A percentile compares a stretch with the other conserved stretches of the same genome.
phyloP scores from a whole-genome alignment of 2,113 vertebrate species.

The Rhagologus leucostigma region DNA sequence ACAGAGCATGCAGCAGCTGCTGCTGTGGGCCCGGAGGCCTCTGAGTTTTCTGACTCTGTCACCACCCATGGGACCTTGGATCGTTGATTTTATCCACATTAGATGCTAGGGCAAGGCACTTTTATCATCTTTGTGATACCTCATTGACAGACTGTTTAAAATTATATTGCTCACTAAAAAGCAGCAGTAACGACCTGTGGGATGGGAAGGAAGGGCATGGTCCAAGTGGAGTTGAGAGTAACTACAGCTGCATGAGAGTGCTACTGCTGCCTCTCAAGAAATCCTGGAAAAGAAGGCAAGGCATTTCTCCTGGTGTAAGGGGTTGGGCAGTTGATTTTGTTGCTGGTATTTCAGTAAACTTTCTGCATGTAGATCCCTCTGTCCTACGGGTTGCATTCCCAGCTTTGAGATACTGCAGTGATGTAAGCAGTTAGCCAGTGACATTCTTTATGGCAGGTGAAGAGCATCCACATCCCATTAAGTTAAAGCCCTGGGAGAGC shows the following conservation, averaged over 20 bases:
- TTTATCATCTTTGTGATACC: conserved; percentile 9
- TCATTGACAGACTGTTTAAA: conserved; percentile 24
- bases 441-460: not conserved
- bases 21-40: not conserved
- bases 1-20: not conserved
- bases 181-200: conserved; percentile 6
- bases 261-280: not conserved
- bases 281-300: not conserved
- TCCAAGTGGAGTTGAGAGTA: not conserved
- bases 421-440: not conserved
- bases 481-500: not conserved
- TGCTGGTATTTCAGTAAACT: not conserved
- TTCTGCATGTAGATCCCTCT: not conserved
- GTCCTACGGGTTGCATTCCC: not conserved
- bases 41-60: not conserved
- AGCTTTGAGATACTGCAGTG: not conserved
- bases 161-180: conserved; percentile 47
- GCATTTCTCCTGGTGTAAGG: not conserved
- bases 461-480: not conserved
- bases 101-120: not conserved
- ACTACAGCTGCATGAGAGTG: not conserved
- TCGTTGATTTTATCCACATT: conserved; percentile 30
- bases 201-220: not conserved
- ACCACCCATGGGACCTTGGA: not conserved
- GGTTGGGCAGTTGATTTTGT: not conserved